phyloP scores from a whole-genome alignment of 2,797 vertebrate genomes.

The Pseudochirops corinnae region DNA sequence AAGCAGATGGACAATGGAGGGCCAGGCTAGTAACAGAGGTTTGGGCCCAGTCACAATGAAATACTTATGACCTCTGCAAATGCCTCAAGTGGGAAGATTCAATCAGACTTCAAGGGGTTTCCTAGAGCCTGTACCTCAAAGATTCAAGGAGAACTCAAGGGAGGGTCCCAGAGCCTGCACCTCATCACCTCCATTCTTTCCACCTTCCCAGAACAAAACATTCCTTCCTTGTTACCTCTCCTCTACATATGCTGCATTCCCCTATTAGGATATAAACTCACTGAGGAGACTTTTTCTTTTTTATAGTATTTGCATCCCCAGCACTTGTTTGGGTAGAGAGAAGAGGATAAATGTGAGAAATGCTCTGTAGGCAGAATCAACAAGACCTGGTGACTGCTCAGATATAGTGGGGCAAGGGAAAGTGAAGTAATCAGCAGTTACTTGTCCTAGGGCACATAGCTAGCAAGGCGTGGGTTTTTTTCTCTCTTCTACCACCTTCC shows the following conservation, averaged over 20 bases:
- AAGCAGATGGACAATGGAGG: no score
- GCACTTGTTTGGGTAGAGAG: not conserved
- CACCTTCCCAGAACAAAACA: not conserved
- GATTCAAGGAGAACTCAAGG: no score
- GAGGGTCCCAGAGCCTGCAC: no score
- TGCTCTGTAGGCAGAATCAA: not conserved
- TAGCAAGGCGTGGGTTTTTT: not conserved
- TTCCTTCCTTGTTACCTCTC: not conserved
- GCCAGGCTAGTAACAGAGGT: no score
- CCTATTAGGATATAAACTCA: not conserved
- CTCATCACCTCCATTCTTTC: not conserved
- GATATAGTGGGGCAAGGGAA: not conserved
- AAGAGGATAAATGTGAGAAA: not conserved
- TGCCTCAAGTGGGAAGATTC: no score
- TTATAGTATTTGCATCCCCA: not conserved
- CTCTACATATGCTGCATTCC: not conserved
- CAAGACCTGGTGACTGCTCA: not conserved
- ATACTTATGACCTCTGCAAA: no score
- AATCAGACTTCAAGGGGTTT: no score
- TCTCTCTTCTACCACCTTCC: not conserved
- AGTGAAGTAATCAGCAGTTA: not conserved
- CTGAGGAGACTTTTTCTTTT: not conserved
- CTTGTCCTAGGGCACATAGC: not conserved
- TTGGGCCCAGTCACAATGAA: no score
- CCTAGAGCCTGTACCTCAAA: no score